Percentiles rank a stretch among this genome's conserved stretches.
Evolutionary conservation across 1,140 invertebrate species (phyloP).

Genomic region (Drosophila varians): DNA sequence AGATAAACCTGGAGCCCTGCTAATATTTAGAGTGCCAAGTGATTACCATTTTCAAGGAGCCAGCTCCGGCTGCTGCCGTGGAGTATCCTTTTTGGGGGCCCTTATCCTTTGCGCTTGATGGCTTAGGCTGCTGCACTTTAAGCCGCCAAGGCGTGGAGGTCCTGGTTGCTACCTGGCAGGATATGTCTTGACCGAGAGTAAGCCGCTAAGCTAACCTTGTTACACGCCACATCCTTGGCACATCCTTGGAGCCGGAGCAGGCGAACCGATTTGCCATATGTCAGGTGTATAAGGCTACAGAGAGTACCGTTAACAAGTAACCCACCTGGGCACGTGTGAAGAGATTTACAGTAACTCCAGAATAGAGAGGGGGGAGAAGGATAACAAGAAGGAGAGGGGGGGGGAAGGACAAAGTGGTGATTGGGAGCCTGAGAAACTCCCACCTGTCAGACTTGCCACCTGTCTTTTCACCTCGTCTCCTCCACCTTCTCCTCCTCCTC

Average conservation of each 20-base stretch:
- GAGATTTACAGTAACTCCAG: slow-evolving; percentile 50
- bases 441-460: slow-evolving; percentile 1
- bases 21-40: slow-evolving; percentile 1
- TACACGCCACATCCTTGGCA: slow-evolving; percentile 37
- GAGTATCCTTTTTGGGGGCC: neutral
- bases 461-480: too few species aligned
- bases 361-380: neutral
- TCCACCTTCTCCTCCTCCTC: too few species aligned
- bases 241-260: slow-evolving; percentile 1
- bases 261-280: slow-evolving; percentile 56
- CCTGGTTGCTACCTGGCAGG: slow-evolving; percentile 4
- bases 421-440: slow-evolving; percentile 2
- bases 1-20: neutral
- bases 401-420: neutral
- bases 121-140: slow-evolving; percentile 53
- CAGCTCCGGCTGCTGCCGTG: slow-evolving; percentile 16
- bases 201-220: slow-evolving; percentile 68
- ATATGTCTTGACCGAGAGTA: slow-evolving; percentile 58
- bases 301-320: slow-evolving; percentile 63
- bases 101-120: slow-evolving; percentile 1
- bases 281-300: slow-evolving; percentile 39
- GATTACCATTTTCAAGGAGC: neutral
- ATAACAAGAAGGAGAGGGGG: too few species aligned
- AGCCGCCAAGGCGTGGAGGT: neutral
- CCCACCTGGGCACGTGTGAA: slow-evolving; percentile 65